Evolutionary conservation across 2,888 invertebrate species (phyloP).

Genomic region (Drosophila bunnanda): DNA sequence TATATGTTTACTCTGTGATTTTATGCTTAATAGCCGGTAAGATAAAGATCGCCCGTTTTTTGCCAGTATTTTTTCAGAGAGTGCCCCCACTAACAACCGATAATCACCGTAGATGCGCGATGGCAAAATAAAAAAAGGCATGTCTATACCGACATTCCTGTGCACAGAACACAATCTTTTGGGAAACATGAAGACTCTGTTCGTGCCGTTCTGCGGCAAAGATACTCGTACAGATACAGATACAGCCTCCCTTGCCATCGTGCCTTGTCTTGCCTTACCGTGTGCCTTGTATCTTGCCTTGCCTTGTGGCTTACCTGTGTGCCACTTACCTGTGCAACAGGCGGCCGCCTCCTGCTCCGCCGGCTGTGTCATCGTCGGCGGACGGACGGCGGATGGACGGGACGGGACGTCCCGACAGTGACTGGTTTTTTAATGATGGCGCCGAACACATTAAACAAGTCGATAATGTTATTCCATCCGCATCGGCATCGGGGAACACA

Average conservation of each 20-base stretch:
- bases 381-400: slow-evolving; percentile 51
- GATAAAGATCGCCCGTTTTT: slow-evolving; percentile 24
- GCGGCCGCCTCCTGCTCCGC: slow-evolving; percentile 37
- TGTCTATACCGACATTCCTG: slow-evolving; percentile 47
- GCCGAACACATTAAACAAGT: slow-evolving; percentile 75
- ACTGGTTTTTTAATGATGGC: slow-evolving; percentile 77
- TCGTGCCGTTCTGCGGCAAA: slow-evolving; percentile 33
- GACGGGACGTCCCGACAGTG: slow-evolving; percentile 59
- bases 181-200: slow-evolving; percentile 44
- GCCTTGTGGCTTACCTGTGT: slow-evolving; percentile 18
- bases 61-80: slow-evolving; percentile 20
- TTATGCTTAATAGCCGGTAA: slow-evolving; percentile 31
- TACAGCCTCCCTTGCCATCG: slow-evolving; percentile 55
- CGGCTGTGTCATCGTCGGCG: slow-evolving; percentile 54
- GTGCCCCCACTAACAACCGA: slow-evolving; percentile 32
- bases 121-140: slow-evolving; percentile 38
- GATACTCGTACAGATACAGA: slow-evolving; percentile 43
- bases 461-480: slow-evolving; percentile 74
- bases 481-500: slow-evolving; percentile 62
- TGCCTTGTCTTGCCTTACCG: slow-evolving; percentile 23
- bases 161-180: slow-evolving; percentile 44
- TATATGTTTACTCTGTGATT: slow-evolving; percentile 33
- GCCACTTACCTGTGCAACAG: slow-evolving; percentile 42
- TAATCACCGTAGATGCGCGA: slow-evolving; percentile 42
- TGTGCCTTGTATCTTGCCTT: slow-evolving; percentile 29